Percentiles rank a stretch among this genome's conserved stretches.
Evolutionary conservation across 1,140 invertebrate genomes (phyloP).

Genomic region (Drosophila neocordata): DNA sequence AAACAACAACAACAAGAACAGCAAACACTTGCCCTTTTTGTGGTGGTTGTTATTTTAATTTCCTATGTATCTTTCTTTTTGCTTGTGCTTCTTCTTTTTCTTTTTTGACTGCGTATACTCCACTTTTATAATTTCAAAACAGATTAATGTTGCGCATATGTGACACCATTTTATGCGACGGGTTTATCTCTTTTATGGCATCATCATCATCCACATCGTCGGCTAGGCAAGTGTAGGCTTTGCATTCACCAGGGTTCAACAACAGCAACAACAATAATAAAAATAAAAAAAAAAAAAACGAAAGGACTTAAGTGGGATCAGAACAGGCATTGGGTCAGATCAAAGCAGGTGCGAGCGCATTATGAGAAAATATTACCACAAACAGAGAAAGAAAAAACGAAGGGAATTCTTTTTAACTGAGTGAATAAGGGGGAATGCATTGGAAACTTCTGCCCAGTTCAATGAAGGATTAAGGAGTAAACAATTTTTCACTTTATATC

Average conservation of each 20-base stretch:
- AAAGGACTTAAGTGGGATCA: slow-evolving; percentile 62
- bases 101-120: slow-evolving; percentile 43
- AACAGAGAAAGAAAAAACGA: slow-evolving; percentile 6
- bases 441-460: neutral
- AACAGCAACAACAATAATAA: neutral
- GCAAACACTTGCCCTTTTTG: slow-evolving; percentile 25
- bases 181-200: slow-evolving; percentile 79
- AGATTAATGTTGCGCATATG: slow-evolving; percentile 82
- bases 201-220: slow-evolving; percentile 46
- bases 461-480: neutral
- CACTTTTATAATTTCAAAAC: slow-evolving; percentile 79
- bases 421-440: neutral
- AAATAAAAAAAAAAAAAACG: neutral
- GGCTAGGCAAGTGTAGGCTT: slow-evolving; percentile 21
- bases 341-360: slow-evolving; percentile 57
- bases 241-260: slow-evolving; percentile 38
- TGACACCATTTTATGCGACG: slow-evolving; percentile 81
- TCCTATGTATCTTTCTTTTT: slow-evolving; percentile 36
- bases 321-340: slow-evolving; percentile 48
- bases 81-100: slow-evolving; percentile 17
- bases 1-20: neutral
- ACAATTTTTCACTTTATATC: neutral
- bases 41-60: slow-evolving; percentile 79
- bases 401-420: slow-evolving; percentile 1
- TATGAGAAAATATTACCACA: slow-evolving; percentile 29